Base-by-base conservation (phyloP, 2,888 invertebrate genomes). In the Podabrus alpinus region DNA sequence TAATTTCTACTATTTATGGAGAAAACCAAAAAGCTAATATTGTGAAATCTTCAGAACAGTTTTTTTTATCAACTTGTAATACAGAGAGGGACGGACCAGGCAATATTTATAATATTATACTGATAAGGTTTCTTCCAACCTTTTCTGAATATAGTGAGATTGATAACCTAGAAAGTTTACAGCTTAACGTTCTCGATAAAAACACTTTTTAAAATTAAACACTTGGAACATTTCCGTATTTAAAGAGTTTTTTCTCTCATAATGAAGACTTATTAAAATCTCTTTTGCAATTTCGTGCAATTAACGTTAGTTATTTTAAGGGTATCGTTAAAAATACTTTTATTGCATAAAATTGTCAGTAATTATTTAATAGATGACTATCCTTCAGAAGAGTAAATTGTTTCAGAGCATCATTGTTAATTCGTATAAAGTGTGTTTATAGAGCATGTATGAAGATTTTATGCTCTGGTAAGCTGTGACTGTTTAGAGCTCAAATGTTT, bases 381-480 rank as follows among this genome's bases (percentile, higher is more conserved):
- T 72, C 64, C 75, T 13, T 21, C 15, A 61, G 59, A 25, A 68
- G 73, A 76, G 68, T 29, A 21, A 62, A 66, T 69, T 16, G 25
- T 17, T 25, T 29, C 60, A 64, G 64, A 68, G 60, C 68, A 71
- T 73, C 73, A 59, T 61, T 67, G 75, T 66, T 76, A 73, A 76
- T 73, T 72, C 59, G 29, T 62, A 68, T 64, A 73, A 73, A 76
- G 73, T 76, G 73, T 79, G 77, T 79, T 78, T 79, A 77, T 78
- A 69, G 79, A 75, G 73, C 79, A 72, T 75, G 75, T 66, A 78
- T 77, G 72, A 72, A 13, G 59, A 74, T 77, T 77, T 78, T 74
- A 62, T 59, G 79, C 79, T 79, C 79, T 79, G 79, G 78, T 79
- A 79, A 79, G 11, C 61, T 25, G 29, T 62, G 62, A 71, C 71